phyloP scores from a whole-genome alignment of 2,797 vertebrate species.

The Coregonus suidteri region DNA sequence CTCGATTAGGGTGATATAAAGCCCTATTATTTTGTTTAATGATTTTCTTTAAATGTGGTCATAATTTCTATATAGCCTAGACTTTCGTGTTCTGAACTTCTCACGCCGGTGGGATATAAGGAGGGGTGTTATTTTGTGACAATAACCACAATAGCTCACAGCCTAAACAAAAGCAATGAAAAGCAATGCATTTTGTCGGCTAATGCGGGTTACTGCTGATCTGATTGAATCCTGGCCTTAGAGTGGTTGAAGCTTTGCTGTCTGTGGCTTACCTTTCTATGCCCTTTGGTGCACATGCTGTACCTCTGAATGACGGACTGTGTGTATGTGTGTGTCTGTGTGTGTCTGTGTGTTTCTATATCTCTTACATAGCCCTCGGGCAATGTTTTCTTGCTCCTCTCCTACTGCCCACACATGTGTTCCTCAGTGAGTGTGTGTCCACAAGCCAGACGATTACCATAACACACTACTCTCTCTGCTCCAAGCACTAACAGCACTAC shows the following conservation, averaged over 20 bases:
- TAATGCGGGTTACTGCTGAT: too few relatives aligned
- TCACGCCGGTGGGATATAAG: too few relatives aligned
- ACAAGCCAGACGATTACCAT: slow-evolving; percentile 54
- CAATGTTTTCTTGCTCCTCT: background rate
- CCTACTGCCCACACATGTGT: background rate
- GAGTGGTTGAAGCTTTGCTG: too few relatives aligned
- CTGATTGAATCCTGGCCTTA: too few relatives aligned
- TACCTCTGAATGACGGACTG: slow-evolving; percentile 43
- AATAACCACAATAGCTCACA: background rate
- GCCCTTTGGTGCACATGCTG: slow-evolving; percentile 19
- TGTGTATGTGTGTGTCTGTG: slow-evolving; percentile 39
- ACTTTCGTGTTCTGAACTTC: too few relatives aligned
- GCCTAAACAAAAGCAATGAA: background rate
- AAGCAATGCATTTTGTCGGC: background rate
- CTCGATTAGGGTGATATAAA: too few relatives aligned
- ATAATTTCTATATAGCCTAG: too few relatives aligned
- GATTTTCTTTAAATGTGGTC: too few relatives aligned
- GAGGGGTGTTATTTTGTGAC: too few relatives aligned
- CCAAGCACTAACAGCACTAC: slow-evolving; percentile 44
- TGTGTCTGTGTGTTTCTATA: background rate
- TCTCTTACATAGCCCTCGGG: slow-evolving; percentile 52
- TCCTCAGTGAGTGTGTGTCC: slow-evolving; percentile 26
- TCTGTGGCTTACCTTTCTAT: slow-evolving; percentile 52
- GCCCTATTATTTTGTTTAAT: too few relatives aligned
- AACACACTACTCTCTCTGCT: slow-evolving; percentile 31